Evolutionary conservation across 2,113 vertebrate species (phyloP), one percentile per base, ranked within the genome.

Genomic region (Vanacampus margaritifer): DNA sequence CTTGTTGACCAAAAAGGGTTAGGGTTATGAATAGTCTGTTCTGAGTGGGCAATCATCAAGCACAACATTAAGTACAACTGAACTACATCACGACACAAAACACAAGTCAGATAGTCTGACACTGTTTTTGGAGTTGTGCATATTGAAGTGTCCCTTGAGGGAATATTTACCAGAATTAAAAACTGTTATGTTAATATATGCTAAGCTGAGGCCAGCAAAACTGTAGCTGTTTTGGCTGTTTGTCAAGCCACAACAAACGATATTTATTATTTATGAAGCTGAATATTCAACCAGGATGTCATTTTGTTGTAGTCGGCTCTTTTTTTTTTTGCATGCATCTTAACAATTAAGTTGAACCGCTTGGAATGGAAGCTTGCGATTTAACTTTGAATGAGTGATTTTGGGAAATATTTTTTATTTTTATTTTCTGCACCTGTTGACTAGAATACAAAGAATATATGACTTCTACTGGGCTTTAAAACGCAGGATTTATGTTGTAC

Each of bases 1-100:
- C 68, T 75, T 84, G 56, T 74, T 83, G 74, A 83, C 76, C 81
- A 81, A 76, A 81, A 51, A 17, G 4, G 65, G 60, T 68, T 48
- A 79, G 53, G n/a, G n/a, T n/a, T n/a, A n/a, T 73, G 62, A 73
- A 61, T 54, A 64, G 12, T 83, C 36, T 14, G 78, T 71, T 65
- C 64, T 69, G 28, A 63, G 54, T 82, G 54, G 74, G 67, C 69
- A 41, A 71, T 76, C 57, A 75, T 67, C 24, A 54, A 14, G 24
- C 23, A 54, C 51, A 53, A 48, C 46, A 23, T 17, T 57, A 32
- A 32, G 56, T 36, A 59, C 32, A 36, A 19, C 19, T 36, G 57
- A 32, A n/a, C 57, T 12, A 59, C 1, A 3, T 36, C 2, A 61
- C 14, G 11, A 3, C 11, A 61, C 9, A 21, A 39, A 60, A 39